Evolutionary conservation across 2,888 invertebrate species (phyloP).

Genomic region (Conops quadrifasciatus): DNA sequence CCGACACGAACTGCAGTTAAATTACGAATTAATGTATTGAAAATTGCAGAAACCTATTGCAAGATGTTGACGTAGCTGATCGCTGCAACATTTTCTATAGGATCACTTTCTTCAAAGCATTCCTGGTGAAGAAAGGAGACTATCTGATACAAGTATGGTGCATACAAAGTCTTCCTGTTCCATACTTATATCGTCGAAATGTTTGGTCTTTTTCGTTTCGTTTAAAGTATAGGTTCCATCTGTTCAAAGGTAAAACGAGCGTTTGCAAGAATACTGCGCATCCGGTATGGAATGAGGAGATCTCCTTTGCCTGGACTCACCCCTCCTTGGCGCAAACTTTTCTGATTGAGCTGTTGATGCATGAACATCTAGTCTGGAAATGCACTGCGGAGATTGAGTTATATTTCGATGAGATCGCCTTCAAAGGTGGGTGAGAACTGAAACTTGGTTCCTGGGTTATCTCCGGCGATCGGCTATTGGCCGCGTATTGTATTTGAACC

Average conservation of each 20-base stretch:
- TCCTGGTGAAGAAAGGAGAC: slow-evolving; percentile 61
- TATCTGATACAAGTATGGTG: slow-evolving; percentile 58
- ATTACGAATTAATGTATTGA: too few relatives aligned
- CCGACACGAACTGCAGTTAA: too few relatives aligned
- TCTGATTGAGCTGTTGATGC: slow-evolving; percentile 70
- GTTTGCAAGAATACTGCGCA: slow-evolving; percentile 70
- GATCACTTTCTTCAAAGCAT: slow-evolving; percentile 69
- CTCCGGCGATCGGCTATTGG: too few relatives aligned
- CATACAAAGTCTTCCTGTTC: background rate
- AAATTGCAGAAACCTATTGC: slow-evolving; percentile 53
- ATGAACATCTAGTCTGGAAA: slow-evolving; percentile 66
- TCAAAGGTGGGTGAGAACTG: slow-evolving; percentile 48
- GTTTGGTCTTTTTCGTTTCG: too few relatives aligned
- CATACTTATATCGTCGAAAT: slow-evolving; percentile 13
- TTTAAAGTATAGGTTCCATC: slow-evolving; percentile 54
- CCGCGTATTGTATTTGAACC: too few relatives aligned
- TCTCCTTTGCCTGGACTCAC: slow-evolving; percentile 82
- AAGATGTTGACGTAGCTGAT: slow-evolving; percentile 46
- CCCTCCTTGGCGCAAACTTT: slow-evolving; percentile 81
- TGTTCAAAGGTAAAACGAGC: slow-evolving; percentile 72
- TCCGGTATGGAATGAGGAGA: slow-evolving; percentile 80
- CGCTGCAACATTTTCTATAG: slow-evolving; percentile 66
- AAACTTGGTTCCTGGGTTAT: background rate
- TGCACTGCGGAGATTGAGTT: slow-evolving; percentile 56
- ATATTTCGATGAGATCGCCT: slow-evolving; percentile 59